A percentile compares a stretch with the other conserved stretches of the same genome.
phyloP scores from a whole-genome alignment of 2,113 vertebrate genomes.

The Colossoma macropomum region DNA sequence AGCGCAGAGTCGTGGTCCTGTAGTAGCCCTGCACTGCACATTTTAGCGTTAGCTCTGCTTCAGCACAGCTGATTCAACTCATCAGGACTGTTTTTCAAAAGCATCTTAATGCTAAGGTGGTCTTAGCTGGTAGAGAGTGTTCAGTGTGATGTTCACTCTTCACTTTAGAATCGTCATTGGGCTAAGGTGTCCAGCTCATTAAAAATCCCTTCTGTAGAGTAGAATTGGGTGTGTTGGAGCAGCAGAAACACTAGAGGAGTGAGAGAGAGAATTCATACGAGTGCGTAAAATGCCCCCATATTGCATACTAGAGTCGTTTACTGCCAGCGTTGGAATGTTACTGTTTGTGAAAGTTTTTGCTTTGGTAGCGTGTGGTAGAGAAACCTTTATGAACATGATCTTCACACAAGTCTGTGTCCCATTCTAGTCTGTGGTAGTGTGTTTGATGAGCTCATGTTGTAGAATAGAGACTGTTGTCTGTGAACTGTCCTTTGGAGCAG shows the following conservation, averaged over 20 bases:
- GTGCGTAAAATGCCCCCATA: no score
- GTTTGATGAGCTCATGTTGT: slow-evolving; percentile 23
- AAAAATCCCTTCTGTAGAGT: no score
- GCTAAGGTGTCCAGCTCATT: no score
- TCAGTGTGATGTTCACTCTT: no score
- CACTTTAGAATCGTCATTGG: no score
- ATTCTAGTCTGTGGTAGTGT: not conserved
- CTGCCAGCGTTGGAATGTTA: not conserved
- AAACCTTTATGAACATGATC: slow-evolving; percentile 9
- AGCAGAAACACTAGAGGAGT: not conserved
- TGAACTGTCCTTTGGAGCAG: slow-evolving; percentile 39
- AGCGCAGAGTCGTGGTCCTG: not conserved
- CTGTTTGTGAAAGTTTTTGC: not conserved
- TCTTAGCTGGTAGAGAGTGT: no score
- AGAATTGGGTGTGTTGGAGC: not conserved
- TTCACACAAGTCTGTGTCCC: not conserved
- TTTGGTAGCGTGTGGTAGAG: not conserved
- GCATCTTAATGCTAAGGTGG: no score
- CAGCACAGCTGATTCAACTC: no score
- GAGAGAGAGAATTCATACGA: not conserved
- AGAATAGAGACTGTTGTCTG: slow-evolving; percentile 27
- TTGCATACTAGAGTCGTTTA: not conserved
- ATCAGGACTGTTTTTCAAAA: no score
- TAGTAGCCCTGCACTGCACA: not conserved
- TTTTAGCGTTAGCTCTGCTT: not conserved